phyloP scores from a whole-genome alignment of 2,888 invertebrate species.

The Hemaris fuciformis region DNA sequence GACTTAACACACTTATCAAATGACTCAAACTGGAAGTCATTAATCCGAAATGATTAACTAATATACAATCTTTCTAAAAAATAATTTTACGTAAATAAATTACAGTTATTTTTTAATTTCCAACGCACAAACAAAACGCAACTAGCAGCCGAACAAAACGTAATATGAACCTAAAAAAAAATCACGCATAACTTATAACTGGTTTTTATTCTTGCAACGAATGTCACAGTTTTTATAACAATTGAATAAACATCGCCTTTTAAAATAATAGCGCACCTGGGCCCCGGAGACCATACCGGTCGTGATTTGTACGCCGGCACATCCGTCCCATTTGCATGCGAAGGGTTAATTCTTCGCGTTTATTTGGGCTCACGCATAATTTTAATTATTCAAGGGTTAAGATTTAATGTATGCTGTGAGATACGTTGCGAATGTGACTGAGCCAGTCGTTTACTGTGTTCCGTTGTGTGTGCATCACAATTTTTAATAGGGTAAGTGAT shows the following conservation, averaged over 20 bases:
- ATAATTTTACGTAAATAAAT: no score
- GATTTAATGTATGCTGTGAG: constrained; percentile 68
- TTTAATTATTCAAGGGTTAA: constrained; percentile 78
- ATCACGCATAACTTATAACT: background rate
- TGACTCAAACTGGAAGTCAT: no score
- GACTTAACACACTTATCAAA: no score
- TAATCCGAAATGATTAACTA: no score
- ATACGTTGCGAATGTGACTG: constrained; percentile 56
- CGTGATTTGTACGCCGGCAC: constrained; percentile 56
- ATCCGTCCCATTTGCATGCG: constrained; percentile 72
- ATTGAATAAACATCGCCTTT: constrained; percentile 3
- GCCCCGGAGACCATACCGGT: constrained; percentile 53
- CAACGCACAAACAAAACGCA: background rate
- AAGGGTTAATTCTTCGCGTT: constrained; percentile 78
- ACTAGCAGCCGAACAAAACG: no score
- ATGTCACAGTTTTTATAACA: constrained; percentile 9
- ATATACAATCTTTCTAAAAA: no score
- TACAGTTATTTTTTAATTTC: background rate
- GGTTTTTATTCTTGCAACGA: background rate
- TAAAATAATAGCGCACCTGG: constrained; percentile 54
- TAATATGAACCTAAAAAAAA: background rate
- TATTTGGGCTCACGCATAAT: constrained; percentile 78
- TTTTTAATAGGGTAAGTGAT: constrained; percentile 1
- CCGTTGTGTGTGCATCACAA: constrained; percentile 57
- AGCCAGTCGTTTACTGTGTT: constrained; percentile 64